phyloP scores from a whole-genome alignment of 2,113 vertebrate species.

The Atherinomorus stipes region DNA sequence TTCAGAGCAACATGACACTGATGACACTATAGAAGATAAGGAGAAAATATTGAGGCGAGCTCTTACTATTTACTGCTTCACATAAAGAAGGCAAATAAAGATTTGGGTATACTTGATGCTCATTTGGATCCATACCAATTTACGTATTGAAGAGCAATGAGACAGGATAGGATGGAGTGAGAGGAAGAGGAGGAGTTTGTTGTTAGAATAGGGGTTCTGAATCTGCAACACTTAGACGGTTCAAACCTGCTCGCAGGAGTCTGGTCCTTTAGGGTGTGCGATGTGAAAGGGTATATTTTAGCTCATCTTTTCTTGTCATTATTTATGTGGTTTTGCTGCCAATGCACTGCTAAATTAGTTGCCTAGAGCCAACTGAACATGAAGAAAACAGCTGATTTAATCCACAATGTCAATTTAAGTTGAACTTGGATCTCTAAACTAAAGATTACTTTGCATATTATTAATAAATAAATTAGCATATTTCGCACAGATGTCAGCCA shows the following conservation, averaged over 20 bases:
- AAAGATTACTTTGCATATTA: too few relatives aligned
- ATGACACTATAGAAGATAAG: constrained; percentile 19
- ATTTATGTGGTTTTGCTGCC: too few relatives aligned
- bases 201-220: constrained; percentile 16
- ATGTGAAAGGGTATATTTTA: too few relatives aligned
- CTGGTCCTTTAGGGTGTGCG: too few relatives aligned
- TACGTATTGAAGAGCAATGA: constrained; percentile 6
- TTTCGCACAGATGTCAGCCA: too few relatives aligned
- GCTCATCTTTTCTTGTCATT: too few relatives aligned
- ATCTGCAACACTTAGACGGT: constrained; percentile 16
- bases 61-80: constrained; percentile 12
- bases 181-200: constrained; percentile 6
- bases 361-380: too few relatives aligned
- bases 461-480: too few relatives aligned
- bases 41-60: background rate
- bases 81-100: background rate
- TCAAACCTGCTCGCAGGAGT: background rate
- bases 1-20: constrained; percentile 24
- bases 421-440: too few relatives aligned
- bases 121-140: constrained; percentile 56
- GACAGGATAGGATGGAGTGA: constrained; percentile 7
- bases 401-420: too few relatives aligned
- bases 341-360: too few relatives aligned
- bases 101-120: constrained; percentile 9
- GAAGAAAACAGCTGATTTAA: too few relatives aligned